These are phyloP conservation scores for Embiotoca jacksoni DNA, from an alignment of 2,113 vertebrate genomes.

Conservation along the genomic window DNA sequence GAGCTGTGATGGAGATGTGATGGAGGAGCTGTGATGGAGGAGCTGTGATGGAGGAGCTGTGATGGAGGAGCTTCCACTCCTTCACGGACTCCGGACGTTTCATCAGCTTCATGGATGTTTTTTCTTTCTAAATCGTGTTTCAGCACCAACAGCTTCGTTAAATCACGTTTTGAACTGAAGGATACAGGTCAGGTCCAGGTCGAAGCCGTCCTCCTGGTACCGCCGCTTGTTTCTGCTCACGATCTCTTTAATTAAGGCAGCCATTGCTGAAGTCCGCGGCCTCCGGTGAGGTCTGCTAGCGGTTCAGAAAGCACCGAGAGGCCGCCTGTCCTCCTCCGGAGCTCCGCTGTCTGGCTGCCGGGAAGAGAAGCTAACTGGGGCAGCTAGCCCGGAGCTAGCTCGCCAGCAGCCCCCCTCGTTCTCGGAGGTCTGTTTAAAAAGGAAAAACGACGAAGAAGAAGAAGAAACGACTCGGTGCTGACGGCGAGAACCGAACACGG, in stretches of 20 bases:
- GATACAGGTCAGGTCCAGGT: conserved; percentile 99
- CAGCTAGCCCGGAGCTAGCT: conserved; percentile 48
- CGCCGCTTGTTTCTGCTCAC: conserved; percentile 96
- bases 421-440: not conserved
- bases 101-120: too few relatives aligned
- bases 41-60: too few relatives aligned
- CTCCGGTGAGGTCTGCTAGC: conserved; percentile 33
- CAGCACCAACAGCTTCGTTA: not conserved
- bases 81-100: too few relatives aligned
- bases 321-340: conserved; percentile 22
- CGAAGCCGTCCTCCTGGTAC: conserved; percentile 97
- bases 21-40: too few relatives aligned
- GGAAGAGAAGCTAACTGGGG: conserved; percentile 42
- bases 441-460: not conserved
- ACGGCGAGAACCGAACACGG: too few relatives aligned
- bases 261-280: conserved; percentile 81
- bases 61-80: too few relatives aligned
- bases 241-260: conserved; percentile 94
- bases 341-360: conserved; percentile 15
- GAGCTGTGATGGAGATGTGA: too few relatives aligned
- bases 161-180: conserved; percentile 58
- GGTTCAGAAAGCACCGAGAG: conserved; percentile 37
- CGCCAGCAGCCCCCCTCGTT: not conserved
- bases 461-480: not conserved
- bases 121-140: too few relatives aligned